phyloP scores from a whole-genome alignment of 2,888 invertebrate species.

The Megamerina dolium region DNA sequence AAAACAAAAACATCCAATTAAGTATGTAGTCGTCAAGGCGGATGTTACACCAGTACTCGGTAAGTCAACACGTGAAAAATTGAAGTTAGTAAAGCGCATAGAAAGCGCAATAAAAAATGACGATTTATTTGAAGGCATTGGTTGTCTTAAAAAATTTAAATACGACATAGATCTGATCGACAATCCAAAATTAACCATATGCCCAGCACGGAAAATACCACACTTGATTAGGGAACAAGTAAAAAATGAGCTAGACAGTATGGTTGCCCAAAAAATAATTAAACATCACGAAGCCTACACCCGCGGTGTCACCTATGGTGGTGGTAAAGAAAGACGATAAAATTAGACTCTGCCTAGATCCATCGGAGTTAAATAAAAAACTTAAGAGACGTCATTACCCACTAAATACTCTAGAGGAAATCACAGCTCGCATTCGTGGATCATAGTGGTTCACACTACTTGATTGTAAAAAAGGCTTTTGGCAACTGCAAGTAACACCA shows the following conservation, averaged over 20 bases:
- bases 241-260: slow-evolving; percentile 18
- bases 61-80: too few relatives aligned
- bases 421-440: slow-evolving; percentile 2
- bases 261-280: slow-evolving; percentile 15
- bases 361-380: slow-evolving; percentile 11
- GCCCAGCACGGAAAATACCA: slow-evolving; percentile 16
- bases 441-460: slow-evolving; percentile 14
- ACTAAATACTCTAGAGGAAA: slow-evolving; percentile 14
- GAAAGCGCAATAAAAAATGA: too few relatives aligned
- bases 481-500: slow-evolving; percentile 18
- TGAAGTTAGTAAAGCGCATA: too few relatives aligned
- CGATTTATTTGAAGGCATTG: slow-evolving; percentile 1
- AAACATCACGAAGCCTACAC: slow-evolving; percentile 17
- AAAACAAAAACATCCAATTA: neutral
- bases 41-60: too few relatives aligned
- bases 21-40: neutral
- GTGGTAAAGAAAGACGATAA: slow-evolving; percentile 14
- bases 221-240: slow-evolving; percentile 19
- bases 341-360: slow-evolving; percentile 15
- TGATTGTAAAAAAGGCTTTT: slow-evolving; percentile 19
- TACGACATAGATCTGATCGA: slow-evolving; percentile 19
- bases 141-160: slow-evolving; percentile 18
- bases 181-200: slow-evolving; percentile 17
- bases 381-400: slow-evolving; percentile 16
- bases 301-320: slow-evolving; percentile 19